phyloP scores from a whole-genome alignment of 2,797 vertebrate genomes.

The Prunella strophiata region DNA sequence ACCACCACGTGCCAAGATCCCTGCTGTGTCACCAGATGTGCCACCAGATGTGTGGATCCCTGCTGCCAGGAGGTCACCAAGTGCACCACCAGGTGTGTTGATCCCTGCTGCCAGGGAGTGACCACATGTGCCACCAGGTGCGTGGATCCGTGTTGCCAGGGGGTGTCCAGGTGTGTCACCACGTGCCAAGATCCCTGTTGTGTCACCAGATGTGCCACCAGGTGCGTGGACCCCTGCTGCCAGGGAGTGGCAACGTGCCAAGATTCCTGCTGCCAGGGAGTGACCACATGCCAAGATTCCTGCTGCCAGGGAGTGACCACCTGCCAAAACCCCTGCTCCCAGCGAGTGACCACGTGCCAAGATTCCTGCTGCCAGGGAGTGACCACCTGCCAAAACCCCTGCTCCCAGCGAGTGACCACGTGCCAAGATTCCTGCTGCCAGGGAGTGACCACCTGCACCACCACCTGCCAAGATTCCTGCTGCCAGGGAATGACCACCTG shows the following conservation, averaged over 20 bases:
- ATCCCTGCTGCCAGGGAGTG: background rate
- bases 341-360: no score
- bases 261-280: background rate
- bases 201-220: background rate
- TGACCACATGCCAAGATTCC: background rate
- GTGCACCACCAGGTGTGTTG: background rate
- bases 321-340: no score
- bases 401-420: no score
- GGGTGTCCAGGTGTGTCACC: accelerated
- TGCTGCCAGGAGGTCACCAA: background rate
- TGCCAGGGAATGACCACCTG: background rate
- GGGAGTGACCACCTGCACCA: background rate
- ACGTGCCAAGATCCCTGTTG: background rate
- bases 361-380: accelerated
- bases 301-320: background rate
- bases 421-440: background rate
- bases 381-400: no score
- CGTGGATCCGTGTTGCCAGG: accelerated
- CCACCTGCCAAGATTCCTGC: background rate
- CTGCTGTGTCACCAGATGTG: background rate
- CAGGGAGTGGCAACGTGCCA: background rate
- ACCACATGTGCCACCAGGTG: background rate
- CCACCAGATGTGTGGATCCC: background rate
- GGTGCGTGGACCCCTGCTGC: background rate
- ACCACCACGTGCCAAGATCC: background rate